Evolutionary conservation across 2,888 invertebrate species (phyloP), one percentile per base, ranked within the genome.

Genomic region (Empis stercorea): DNA sequence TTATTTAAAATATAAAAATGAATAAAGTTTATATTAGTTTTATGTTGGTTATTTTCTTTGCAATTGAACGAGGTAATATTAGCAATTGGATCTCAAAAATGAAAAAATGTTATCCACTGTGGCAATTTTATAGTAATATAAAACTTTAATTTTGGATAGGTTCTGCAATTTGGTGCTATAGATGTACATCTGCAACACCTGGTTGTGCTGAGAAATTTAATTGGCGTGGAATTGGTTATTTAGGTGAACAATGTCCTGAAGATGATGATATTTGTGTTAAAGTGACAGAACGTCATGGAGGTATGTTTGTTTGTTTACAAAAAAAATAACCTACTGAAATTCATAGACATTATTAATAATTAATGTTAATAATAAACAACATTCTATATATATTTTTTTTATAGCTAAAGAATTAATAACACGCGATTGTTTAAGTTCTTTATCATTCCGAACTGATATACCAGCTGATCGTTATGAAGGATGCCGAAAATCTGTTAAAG

Each of bases 401-500:
- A n/a, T 34, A 89, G 91, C 84, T 20, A 79, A 84, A 61, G 77
- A 79, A 59, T 74, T 85, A 0, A 84, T 92, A 41, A 92, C 87
- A 1, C 74, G 93, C 56, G 86, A 88, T 56, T 93, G 93, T 62
- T 66, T 92, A 39, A 92, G 91, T 61, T 78, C 82, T 36, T 71
- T 92, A 48, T 80, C 77, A 34, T 78, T 86, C 55, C 74, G 92
- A 46, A 86, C 82, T 4, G 93, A 93, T 59, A 85, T 93, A 56
- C 92, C 92, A 7, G 87, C 91, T 0, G 92, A 93, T 64, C 84
- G 82, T 50, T 93, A 92, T 63, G 92, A 93, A 70, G 93, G 93
- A 0, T 93, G 92, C 59, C 75, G 91, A 47, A 75, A 80, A 10
- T 85, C 88, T 20, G 83, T 87, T 1, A 76, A 76, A 56, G 88